These are phyloP conservation scores for Athrips mouffetella DNA, from an alignment of 2,888 invertebrate genomes.

Conservation along the genomic window DNA sequence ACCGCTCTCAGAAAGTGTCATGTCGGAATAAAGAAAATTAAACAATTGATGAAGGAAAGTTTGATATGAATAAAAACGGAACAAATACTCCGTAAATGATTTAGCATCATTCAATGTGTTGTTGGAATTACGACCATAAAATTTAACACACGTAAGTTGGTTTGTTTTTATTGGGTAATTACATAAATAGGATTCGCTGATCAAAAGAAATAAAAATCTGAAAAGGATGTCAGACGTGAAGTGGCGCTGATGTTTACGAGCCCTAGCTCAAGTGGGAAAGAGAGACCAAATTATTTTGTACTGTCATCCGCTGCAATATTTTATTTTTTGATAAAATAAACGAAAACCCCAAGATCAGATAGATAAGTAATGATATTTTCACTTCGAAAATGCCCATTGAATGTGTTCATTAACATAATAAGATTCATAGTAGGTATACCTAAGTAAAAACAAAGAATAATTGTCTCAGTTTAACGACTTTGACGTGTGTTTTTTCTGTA, in stretches of 20 bases:
- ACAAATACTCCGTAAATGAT: constrained; percentile 30
- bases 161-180: constrained; percentile 10
- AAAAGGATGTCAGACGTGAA: constrained; percentile 26
- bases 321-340: constrained; percentile 17
- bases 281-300: constrained; percentile 29
- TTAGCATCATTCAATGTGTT: constrained; percentile 32
- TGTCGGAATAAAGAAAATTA: constrained; percentile 38
- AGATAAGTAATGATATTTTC: not conserved
- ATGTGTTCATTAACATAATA: not conserved
- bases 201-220: constrained; percentile 17
- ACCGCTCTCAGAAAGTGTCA: constrained; percentile 18
- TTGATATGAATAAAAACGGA: constrained; percentile 38
- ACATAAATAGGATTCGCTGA: constrained; percentile 12
- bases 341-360: not conserved
- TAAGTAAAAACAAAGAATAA: not conserved
- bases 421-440: not conserved
- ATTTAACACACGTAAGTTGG: constrained; percentile 35
- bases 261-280: constrained; percentile 29
- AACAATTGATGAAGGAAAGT: constrained; percentile 44
- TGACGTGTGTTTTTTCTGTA: constrained; percentile 22
- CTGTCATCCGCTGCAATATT: constrained; percentile 22
- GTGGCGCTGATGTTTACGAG: constrained; percentile 31
- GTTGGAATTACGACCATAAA: constrained; percentile 29
- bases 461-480: constrained; percentile 13
- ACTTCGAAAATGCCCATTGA: not conserved